These are phyloP conservation scores for Dryas iulia DNA, from an alignment of 1,140 invertebrate genomes.

Conservation along the genomic window DNA sequence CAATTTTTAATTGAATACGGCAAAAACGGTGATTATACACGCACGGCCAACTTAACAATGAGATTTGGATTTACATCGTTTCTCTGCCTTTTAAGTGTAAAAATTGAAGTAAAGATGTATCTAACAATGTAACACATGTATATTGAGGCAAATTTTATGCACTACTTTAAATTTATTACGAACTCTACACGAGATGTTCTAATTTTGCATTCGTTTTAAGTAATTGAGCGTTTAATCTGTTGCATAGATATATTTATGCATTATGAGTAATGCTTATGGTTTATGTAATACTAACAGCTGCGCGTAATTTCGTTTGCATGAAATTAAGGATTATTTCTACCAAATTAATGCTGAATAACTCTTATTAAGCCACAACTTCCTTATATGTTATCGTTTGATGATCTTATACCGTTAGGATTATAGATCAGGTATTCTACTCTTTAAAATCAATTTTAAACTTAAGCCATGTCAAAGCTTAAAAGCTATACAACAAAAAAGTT, in stretches of 20 bases:
- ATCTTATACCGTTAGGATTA: too few species aligned
- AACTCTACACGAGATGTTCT: neutral
- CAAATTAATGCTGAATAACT: too few species aligned
- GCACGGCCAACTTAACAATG: slow-evolving; percentile 61
- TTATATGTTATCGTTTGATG: too few species aligned
- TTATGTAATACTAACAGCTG: neutral
- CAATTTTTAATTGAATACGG: slow-evolving; percentile 74
- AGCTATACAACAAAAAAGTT: too few species aligned
- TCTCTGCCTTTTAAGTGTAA: slow-evolving; percentile 28
- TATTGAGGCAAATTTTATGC: slow-evolving; percentile 26
- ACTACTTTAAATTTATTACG: slow-evolving; percentile 13
- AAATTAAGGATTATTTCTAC: neutral
- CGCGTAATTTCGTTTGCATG: neutral
- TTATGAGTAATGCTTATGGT: neutral
- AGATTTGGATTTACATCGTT: slow-evolving; percentile 58
- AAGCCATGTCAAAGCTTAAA: too few species aligned
- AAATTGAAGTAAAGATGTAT: slow-evolving; percentile 24
- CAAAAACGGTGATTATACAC: slow-evolving; percentile 72
- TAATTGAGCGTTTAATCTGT: neutral
- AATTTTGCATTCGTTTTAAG: neutral
- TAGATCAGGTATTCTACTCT: too few species aligned
- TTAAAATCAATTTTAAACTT: too few species aligned
- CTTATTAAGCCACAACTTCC: too few species aligned
- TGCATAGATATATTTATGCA: neutral
- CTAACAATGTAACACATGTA: neutral